Base-by-base conservation (phyloP, 2,797 vertebrate genomes). In the Lemur catta region DNA sequence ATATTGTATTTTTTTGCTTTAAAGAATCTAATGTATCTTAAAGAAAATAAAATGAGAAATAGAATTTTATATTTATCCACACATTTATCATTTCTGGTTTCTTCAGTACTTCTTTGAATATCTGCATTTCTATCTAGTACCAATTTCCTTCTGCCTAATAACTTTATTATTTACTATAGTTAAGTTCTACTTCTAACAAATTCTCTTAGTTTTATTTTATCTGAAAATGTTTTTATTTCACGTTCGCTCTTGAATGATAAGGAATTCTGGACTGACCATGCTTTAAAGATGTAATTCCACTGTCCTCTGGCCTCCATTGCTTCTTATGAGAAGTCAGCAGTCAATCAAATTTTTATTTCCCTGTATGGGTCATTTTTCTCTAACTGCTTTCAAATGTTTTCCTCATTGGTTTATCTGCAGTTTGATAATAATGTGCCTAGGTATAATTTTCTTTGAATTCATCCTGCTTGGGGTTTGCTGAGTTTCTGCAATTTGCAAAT, bases 31-130 rank as follows among this genome's bases (percentile, higher is more conserved):
- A n/a, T 20, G 4, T 30, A 46, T 69, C 76, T 85, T 92, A 33
- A 78, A 78, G 63, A 90, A 89, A 81, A 81, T 59, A 71, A 85
- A 92, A 71, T 89, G 26, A 43, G 59, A 59, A 79, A 80, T 46
- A 26, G 30, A 55, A 52, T 61, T 57, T 79, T 30, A 59, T 79
- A 92, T 57, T 85, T 48, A 50, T 14, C 11, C 46, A 18, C 41
- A 76, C 59, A 38, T 30, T 63, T 78, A 48, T 78, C 43, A 17
- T 48, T 65, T 92, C 79, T 95, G 50, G 41, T 84, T 80, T 91
- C 71, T 79, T 88, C 43, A 57, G 61, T 85, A n/a, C 38, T 76
- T 93, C 43, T 30, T 93, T 69, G 80, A 79, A 87, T 95, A 87
- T 78, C 61, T 86, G 59, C 78, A 92, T 92, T 94, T 92, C 75